phyloP scores from a whole-genome alignment of 2,797 vertebrate species.

The Coracias cyanogaster region DNA sequence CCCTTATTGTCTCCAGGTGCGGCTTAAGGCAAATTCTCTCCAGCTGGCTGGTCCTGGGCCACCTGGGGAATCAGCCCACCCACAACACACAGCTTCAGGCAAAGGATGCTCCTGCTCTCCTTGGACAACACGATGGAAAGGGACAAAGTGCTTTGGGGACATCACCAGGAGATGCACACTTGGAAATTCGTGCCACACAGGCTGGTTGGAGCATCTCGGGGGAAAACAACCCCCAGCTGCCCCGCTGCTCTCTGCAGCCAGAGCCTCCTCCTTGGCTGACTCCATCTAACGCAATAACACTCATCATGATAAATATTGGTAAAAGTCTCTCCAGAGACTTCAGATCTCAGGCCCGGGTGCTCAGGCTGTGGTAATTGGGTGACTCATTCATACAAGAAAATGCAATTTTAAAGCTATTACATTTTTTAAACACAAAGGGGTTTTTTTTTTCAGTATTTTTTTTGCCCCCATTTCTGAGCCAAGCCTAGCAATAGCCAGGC shows the following conservation, averaged over 20 bases:
- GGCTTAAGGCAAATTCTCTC: neutral
- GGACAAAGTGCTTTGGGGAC: neutral
- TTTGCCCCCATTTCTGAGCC: constrained; percentile 29
- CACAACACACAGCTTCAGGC: rapidly evolving
- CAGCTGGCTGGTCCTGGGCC: neutral
- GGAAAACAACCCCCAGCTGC: neutral
- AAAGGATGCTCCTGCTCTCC: neutral
- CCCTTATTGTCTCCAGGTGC: neutral
- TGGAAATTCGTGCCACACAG: neutral
- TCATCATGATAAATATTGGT: constrained; percentile 72
- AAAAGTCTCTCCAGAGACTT: constrained; percentile 61
- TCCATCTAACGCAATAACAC: constrained; percentile 33
- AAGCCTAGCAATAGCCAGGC: constrained; percentile 26
- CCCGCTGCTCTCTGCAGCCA: neutral
- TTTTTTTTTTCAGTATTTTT: no score
- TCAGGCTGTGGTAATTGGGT: constrained; percentile 65
- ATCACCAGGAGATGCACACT: rapidly evolving
- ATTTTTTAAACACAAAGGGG: constrained; percentile 58
- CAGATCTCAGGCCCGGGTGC: constrained; percentile 67
- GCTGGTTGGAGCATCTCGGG: neutral
- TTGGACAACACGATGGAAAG: neutral
- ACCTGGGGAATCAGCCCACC: neutral
- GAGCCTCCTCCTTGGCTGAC: neutral
- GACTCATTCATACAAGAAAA: constrained; percentile 76
- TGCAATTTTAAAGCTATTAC: constrained; percentile 73